phyloP scores from a whole-genome alignment of 1,140 invertebrate genomes.

The Drosophila aff. region DNA sequence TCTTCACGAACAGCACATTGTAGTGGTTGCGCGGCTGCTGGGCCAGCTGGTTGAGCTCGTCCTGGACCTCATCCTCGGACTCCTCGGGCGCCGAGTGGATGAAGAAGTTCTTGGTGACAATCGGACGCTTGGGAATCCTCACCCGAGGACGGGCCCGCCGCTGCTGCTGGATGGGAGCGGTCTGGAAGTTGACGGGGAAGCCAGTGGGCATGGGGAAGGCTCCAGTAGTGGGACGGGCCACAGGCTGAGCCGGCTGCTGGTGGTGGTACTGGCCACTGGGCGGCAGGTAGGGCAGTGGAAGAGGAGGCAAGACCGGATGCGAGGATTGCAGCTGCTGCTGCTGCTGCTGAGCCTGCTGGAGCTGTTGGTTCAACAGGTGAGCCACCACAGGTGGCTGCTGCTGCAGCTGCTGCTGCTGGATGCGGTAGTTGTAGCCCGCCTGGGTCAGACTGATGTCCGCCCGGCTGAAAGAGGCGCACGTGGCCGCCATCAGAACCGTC shows the following conservation, averaged over 20 bases:
- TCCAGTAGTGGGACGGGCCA: constrained; percentile 18
- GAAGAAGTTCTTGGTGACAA: constrained; percentile 83
- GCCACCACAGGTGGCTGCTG: constrained; percentile 56
- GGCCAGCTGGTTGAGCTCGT: constrained; percentile 72
- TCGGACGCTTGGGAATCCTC: constrained; percentile 70
- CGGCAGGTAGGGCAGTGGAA: constrained; percentile 64
- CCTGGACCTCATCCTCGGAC: constrained; percentile 79
- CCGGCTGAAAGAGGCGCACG: constrained; percentile 50
- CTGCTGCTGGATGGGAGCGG: constrained; percentile 57
- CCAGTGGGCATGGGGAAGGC: constrained; percentile 69
- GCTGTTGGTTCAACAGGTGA: constrained; percentile 65
- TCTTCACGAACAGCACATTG: constrained; percentile 95
- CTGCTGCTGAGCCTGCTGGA: constrained; percentile 58
- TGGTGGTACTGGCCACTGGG: constrained; percentile 55
- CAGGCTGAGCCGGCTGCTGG: constrained; percentile 3
- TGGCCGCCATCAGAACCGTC: constrained; percentile 66
- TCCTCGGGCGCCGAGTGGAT: constrained; percentile 83
- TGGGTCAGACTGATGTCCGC: constrained; percentile 76
- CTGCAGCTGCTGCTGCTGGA: constrained; percentile 55
- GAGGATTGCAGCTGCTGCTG: constrained; percentile 45
- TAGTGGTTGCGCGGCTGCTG: constrained; percentile 82
- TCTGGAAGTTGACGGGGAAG: constrained; percentile 73
- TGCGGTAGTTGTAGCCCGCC: constrained; percentile 70
- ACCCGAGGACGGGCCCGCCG: constrained; percentile 73
- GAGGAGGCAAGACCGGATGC: constrained; percentile 62